Conservation (phyloP, 1,140 invertebrate species). For the Brachionus manjavacas region DNA sequence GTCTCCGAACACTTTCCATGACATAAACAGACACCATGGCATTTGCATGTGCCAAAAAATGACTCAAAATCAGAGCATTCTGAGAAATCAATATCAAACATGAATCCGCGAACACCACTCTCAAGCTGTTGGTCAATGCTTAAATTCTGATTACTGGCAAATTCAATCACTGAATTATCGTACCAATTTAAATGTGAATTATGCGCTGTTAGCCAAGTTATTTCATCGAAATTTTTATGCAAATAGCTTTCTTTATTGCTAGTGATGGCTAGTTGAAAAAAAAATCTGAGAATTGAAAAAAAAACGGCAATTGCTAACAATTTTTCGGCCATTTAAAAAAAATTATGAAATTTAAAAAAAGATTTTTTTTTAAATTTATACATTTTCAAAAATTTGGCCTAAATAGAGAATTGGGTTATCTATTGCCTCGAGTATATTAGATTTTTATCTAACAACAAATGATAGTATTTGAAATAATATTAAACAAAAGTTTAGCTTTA, state of each 20-base stretch:
- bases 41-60: conserved; percentile 21
- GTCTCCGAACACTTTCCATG: conserved; percentile 8
- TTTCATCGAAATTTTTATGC: background rate
- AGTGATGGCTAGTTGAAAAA: background rate
- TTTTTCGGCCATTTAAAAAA: background rate
- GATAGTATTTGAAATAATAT: background rate
- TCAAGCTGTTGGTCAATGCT: conserved; percentile 15
- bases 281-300: background rate
- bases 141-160: conserved; percentile 11
- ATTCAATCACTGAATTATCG: conserved; percentile 19
- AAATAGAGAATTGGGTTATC: conserved; percentile 4
- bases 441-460: background rate
- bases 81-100: conserved; percentile 29
- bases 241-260: background rate
- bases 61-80: background rate
- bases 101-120: conserved; percentile 13
- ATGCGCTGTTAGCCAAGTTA: conserved; percentile 27
- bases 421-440: background rate
- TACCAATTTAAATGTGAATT: conserved; percentile 25
- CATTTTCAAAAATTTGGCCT: background rate
- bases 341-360: background rate
- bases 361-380: background rate
- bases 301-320: background rate
- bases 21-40: conserved; percentile 31
- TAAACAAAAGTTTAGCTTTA: background rate